These are phyloP conservation scores for Eubucco bourcierii DNA, from an alignment of 2,113 vertebrate species.

Conservation along the genomic window DNA sequence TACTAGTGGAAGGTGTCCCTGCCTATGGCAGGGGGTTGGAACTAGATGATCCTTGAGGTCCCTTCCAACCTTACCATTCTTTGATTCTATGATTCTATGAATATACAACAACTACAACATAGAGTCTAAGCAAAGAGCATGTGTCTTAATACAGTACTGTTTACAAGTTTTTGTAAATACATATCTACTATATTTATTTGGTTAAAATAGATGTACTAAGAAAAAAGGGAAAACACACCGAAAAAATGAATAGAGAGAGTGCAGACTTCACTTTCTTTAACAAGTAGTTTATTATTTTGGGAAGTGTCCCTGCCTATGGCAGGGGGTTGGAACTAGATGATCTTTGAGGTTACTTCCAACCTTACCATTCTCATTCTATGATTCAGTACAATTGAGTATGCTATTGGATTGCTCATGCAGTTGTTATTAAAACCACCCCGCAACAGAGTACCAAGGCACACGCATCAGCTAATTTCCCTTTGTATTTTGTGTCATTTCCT, in stretches of 20 bases:
- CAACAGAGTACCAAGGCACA: background rate
- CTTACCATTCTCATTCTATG: too few species aligned
- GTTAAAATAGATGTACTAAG: background rate
- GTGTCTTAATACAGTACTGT: background rate
- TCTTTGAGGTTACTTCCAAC: too few species aligned
- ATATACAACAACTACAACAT: background rate
- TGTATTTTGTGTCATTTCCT: background rate
- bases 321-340: too few species aligned
- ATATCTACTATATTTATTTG: background rate
- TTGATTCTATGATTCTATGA: too few species aligned
- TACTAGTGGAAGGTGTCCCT: too few species aligned
- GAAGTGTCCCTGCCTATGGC: too few species aligned
- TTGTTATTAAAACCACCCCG: background rate
- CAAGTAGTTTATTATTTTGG: background rate
- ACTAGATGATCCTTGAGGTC: too few species aligned
- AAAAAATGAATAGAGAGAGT: background rate
- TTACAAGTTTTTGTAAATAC: background rate
- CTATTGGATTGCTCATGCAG: background rate
- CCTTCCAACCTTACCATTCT: too few species aligned
- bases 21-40: too few species aligned
- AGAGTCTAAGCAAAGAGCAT: background rate
- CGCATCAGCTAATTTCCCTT: background rate
- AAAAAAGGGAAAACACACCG: background rate
- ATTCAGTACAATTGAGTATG: background rate
- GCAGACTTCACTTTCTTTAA: background rate